These are phyloP conservation scores for Acomys russatus DNA, from an alignment of 2,797 vertebrate genomes.

Conservation along the genomic window DNA sequence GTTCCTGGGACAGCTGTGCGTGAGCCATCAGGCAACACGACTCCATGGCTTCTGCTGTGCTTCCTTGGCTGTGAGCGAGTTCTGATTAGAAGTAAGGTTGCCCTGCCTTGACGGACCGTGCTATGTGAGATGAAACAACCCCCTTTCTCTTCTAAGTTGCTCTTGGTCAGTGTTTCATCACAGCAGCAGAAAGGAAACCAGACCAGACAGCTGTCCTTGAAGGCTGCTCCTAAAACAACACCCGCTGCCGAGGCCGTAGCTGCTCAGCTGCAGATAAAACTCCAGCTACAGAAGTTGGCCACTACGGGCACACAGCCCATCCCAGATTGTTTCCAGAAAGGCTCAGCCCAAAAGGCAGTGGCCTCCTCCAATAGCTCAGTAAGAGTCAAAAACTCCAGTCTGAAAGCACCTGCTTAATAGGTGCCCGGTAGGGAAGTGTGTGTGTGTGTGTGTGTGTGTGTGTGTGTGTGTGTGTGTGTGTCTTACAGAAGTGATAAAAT, in stretches of 20 bases:
- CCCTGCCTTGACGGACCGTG: neutral
- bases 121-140: neutral
- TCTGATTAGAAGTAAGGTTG: neutral
- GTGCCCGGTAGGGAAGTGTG: too few relatives aligned
- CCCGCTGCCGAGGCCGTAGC: neutral
- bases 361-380: neutral
- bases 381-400: neutral
- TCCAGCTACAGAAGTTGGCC: neutral
- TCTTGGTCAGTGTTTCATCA: neutral
- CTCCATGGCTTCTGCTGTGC: neutral
- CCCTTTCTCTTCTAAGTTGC: neutral
- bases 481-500: neutral
- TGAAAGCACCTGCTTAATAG: neutral
- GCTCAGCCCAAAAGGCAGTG: neutral
- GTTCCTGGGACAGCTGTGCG: neutral
- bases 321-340: neutral
- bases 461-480: too few relatives aligned
- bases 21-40: neutral
- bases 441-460: too few relatives aligned
- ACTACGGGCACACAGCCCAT: neutral
- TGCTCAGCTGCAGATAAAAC: neutral
- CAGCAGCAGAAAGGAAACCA: neutral
- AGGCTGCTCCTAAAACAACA: neutral
- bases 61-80: neutral
- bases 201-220: neutral